Evolutionary conservation across 1,140 invertebrate genomes (phyloP).

Genomic region (Olivierus martensii): DNA sequence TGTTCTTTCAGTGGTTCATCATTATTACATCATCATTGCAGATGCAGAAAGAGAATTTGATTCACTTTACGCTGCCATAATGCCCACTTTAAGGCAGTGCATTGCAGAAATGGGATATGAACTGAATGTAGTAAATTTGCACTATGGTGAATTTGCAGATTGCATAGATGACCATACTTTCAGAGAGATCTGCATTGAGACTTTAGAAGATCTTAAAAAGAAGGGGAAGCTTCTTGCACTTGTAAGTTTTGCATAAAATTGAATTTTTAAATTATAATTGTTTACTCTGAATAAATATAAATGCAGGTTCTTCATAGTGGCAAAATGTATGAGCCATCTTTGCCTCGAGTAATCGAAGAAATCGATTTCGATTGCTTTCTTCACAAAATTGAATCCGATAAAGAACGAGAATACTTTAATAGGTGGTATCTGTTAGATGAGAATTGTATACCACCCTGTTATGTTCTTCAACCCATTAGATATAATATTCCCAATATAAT

Average conservation of each 20-base stretch:
- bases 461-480: conserved; percentile 46
- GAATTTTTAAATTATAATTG: too few relatives aligned
- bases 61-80: too few relatives aligned
- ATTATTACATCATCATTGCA: too few relatives aligned
- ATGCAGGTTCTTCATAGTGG: too few relatives aligned
- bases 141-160: conserved; percentile 48
- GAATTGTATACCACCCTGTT: conserved; percentile 54
- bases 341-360: too few relatives aligned
- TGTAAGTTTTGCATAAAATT: neutral
- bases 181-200: conserved; percentile 49
- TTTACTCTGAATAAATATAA: too few relatives aligned
- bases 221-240: neutral
- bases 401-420: too few relatives aligned
- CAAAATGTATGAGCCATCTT: too few relatives aligned
- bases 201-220: neutral
- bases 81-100: conserved; percentile 40
- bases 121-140: conserved; percentile 49
- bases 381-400: too few relatives aligned
- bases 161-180: conserved; percentile 51
- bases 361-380: too few relatives aligned
- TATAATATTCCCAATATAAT: conserved; percentile 34
- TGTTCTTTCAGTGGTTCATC: too few relatives aligned
- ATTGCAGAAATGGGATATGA: conserved; percentile 46
- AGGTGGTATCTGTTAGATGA: conserved; percentile 34
- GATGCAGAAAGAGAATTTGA: too few relatives aligned